phyloP scores from a whole-genome alignment of 1,140 invertebrate genomes.

The Scaptomyza hsui region DNA sequence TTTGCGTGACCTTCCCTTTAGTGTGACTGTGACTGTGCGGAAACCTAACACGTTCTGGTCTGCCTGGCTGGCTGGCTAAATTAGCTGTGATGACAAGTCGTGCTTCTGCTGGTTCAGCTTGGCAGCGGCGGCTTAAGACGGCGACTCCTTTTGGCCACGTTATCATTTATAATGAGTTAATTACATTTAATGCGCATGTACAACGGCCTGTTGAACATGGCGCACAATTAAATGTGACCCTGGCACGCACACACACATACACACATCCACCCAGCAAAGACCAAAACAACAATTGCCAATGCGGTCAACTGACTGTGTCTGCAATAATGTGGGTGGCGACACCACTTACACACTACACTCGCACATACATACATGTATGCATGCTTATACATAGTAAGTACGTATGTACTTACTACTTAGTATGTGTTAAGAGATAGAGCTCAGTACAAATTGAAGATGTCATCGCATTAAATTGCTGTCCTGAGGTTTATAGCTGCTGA shows the following conservation, averaged over 20 bases:
- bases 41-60: slow-evolving; percentile 63
- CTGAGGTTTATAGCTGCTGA: slow-evolving; percentile 63
- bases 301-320: slow-evolving; percentile 39
- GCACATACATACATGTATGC: background rate
- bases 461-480: slow-evolving; percentile 59
- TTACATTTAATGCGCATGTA: slow-evolving; percentile 82
- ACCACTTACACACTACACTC: background rate
- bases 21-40: slow-evolving; percentile 32
- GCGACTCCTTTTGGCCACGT: slow-evolving; percentile 59
- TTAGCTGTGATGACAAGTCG: slow-evolving; percentile 68
- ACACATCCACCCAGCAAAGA: too few relatives aligned
- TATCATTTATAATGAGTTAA: slow-evolving; percentile 83
- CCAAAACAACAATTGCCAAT: slow-evolving; percentile 53
- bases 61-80: slow-evolving; percentile 47
- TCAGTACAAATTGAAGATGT: slow-evolving; percentile 59
- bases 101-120: slow-evolving; percentile 17
- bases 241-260: slow-evolving; percentile 53
- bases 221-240: slow-evolving; percentile 78
- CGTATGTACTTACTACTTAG: slow-evolving; percentile 17
- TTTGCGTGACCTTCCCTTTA: slow-evolving; percentile 47
- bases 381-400: slow-evolving; percentile 19
- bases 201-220: slow-evolving; percentile 78
- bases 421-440: slow-evolving; percentile 36
- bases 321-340: background rate
- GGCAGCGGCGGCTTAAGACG: slow-evolving; percentile 51